Conservation (phyloP, 2,888 invertebrate species). For the Lottia scabra region DNA sequence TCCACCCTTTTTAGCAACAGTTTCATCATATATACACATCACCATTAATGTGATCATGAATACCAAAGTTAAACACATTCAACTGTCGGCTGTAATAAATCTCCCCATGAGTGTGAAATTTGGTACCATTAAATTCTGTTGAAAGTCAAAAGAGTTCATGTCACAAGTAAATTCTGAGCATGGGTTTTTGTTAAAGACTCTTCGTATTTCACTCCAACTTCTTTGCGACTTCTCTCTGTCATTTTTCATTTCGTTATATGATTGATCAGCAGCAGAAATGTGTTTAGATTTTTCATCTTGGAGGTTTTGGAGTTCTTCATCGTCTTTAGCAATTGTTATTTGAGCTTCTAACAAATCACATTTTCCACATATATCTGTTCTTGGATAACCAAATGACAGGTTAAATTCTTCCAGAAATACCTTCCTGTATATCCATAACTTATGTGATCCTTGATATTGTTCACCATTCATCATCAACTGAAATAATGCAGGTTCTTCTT, state of each 20-base stretch:
- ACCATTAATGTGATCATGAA: conserved; percentile 7
- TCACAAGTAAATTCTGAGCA: neutral
- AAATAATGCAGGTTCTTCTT: neutral
- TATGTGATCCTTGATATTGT: neutral
- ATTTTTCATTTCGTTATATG: neutral
- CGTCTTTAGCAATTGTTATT: neutral
- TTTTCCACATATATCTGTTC: neutral
- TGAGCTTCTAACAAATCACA: neutral
- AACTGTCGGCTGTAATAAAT: conserved; percentile 15
- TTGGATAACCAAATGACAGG: neutral
- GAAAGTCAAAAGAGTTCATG: neutral
- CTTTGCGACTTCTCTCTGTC: neutral
- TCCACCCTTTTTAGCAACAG: conserved; percentile 10
- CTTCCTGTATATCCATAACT: neutral
- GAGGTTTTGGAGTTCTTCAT: neutral
- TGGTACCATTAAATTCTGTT: neutral
- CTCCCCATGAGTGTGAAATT: conserved; percentile 3
- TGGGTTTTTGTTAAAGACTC: neutral
- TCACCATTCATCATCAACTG: neutral
- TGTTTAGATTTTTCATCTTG: neutral
- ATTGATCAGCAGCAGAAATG: neutral
- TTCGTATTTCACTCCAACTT: neutral
- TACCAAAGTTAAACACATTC: conserved; percentile 7
- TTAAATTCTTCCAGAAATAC: neutral
- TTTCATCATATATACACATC: conserved; percentile 7